Evolutionary conservation across 2,797 vertebrate species (phyloP), one percentile per base, ranked within the genome.

Genomic region (Thalassophryne amazonica): DNA sequence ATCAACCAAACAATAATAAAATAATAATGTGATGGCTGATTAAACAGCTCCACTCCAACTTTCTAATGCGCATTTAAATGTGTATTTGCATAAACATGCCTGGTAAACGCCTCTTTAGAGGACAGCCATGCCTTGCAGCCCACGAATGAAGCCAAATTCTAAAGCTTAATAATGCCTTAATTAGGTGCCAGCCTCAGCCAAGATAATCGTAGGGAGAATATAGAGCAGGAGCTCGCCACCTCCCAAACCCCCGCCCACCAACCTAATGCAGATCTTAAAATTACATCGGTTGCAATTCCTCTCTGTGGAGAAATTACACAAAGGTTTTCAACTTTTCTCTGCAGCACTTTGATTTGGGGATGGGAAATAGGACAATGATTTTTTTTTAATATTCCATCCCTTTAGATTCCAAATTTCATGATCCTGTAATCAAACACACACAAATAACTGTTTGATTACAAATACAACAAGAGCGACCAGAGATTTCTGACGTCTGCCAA

Each of bases 1-100:
- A 85, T 86, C 85, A 86, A 85, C 85, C 80, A 85, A 88, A 89
- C 85, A 89, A 89, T 86, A 88, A 87, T 88, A 81, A 89, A 89
- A 90, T 85, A 88, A 86, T 87, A 83, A 89, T 88, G 81, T 81
- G 80, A 87, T 35, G 82, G 85, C 84, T 89, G 86, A 88, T 90
- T 89, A 89, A 89, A 90, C 83, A 87, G 81, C 89, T 89, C 88
- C 87, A 87, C 83, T 80, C 71, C 30, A 51, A 79, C 78, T 86
- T 89, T 84, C 86, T 86, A 86, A 83, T 78, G 81, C 80, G 80
- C 73, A 78, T 88, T 89, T 86, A 89, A 87, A 85, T 83, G 75
- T 78, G 75, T 85, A 85, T 90, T 89, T 89, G 82, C 87, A 86
- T 88, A 86, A 89, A 87, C 84, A 85, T 83, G 84, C 62, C 79